A percentile compares a stretch with the other conserved stretches of the same genome.
Conservation (phyloP, 2,888 invertebrate species). For the Sialis lutaria region DNA sequence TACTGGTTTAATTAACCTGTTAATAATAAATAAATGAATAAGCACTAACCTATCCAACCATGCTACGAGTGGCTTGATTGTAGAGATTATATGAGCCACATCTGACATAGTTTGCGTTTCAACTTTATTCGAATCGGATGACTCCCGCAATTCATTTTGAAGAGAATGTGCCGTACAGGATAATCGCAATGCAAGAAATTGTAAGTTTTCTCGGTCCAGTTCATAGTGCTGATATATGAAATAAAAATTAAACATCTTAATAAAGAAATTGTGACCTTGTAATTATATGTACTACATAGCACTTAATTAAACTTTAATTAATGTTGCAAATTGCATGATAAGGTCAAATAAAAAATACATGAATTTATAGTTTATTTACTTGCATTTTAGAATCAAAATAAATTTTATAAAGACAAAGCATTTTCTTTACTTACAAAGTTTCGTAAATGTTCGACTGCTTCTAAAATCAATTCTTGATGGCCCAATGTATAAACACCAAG, state of each 20-base stretch:
- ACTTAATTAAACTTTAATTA: too few relatives aligned
- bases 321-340: too few relatives aligned
- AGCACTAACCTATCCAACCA: conserved; percentile 67
- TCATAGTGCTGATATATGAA: conserved; percentile 67
- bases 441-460: conserved; percentile 77
- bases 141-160: conserved; percentile 45
- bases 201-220: conserved; percentile 78
- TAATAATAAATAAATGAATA: conserved; percentile 17
- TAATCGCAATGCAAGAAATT: conserved; percentile 69
- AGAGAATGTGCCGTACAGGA: conserved; percentile 68
- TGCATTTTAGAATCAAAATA: too few relatives aligned
- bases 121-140: conserved; percentile 39
- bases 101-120: conserved; percentile 69
- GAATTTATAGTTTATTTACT: too few relatives aligned
- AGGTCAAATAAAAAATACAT: too few relatives aligned
- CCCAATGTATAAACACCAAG: conserved; percentile 75
- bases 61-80: conserved; percentile 72
- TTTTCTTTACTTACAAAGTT: conserved; percentile 53
- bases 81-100: conserved; percentile 67
- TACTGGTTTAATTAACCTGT: too few relatives aligned
- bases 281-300: too few relatives aligned
- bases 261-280: too few relatives aligned
- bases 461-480: conserved; percentile 84
- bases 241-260: background rate
- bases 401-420: background rate